Evolutionary conservation across 2,797 vertebrate species (phyloP).

Genomic region (Nasua narica): DNA sequence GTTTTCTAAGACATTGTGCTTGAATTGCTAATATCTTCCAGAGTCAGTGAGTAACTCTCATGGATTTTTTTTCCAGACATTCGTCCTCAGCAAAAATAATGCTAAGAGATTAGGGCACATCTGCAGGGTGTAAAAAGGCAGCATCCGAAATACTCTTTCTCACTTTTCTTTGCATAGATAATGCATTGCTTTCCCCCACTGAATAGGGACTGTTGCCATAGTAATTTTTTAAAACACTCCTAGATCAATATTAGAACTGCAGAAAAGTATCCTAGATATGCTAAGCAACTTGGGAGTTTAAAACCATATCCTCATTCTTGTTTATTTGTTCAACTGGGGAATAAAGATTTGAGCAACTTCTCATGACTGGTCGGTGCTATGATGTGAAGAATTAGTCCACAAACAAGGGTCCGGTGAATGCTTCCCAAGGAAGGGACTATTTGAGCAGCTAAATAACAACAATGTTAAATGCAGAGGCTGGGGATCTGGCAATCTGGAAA

Average conservation of each 20-base stretch:
- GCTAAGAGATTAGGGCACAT: conserved; percentile 67
- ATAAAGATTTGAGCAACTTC: conserved; percentile 55
- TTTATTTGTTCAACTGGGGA: conserved; percentile 54
- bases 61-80: conserved; percentile 55
- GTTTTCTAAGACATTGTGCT: conserved; percentile 62
- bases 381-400: conserved; percentile 34
- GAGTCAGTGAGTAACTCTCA: conserved; percentile 67
- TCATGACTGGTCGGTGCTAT: not conserved
- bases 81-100: conserved; percentile 66
- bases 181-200: conserved; percentile 71
- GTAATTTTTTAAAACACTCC: conserved; percentile 80
- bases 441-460: not conserved
- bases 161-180: conserved; percentile 74
- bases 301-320: conserved; percentile 20
- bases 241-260: conserved; percentile 80
- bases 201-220: conserved; percentile 82
- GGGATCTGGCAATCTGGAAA: not conserved
- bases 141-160: conserved; percentile 67
- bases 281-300: conserved; percentile 66
- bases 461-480: not conserved
- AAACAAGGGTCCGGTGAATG: not conserved
- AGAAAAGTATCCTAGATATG: conserved; percentile 69
- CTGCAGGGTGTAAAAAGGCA: conserved; percentile 41
- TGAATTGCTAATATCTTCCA: conserved; percentile 66
- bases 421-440: not conserved